Base-by-base conservation (phyloP, 2,888 invertebrate species). In the Tridacna gigas region DNA sequence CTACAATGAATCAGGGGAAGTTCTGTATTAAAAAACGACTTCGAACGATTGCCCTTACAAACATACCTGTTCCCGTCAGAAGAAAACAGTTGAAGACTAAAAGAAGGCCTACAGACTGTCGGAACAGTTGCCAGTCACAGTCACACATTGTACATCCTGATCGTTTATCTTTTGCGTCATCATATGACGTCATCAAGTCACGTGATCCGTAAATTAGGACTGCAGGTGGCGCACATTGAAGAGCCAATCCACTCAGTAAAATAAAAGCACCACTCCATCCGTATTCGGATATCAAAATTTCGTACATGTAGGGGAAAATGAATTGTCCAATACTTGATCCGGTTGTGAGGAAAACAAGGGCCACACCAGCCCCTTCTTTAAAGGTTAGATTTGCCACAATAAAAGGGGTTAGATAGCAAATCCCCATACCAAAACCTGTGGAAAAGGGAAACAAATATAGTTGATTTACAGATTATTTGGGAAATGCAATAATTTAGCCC, bases 271-370 rank as follows among this genome's bases (percentile, higher is more conserved):
- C 85, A 12, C 47, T 45, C 85, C 77, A 80, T 20, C 56, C 51
- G 37, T 80, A 86, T 22, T 77, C 51, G 1, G 48, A 18, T 61
- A 84, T 80, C 20, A 82, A 78, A 0, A 74, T 65, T 56, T 78
- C 82, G 45, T 74, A 77, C 0, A 85, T 26, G 51, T 69, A 77
- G 0, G 85, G 85, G 13, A 85, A 60, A 1, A 67, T 65, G 26
- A 82, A 82, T 48, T 85, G 85, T 15, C 85, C 85, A 18, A 85
- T 22, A 37, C 82, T 82, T 25, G 82, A 82, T 5, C 82, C 86
- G n/a, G 80, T 78, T 15, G 82, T 86, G 0, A 82, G 65, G 56
- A 77, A 80, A 2, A 86, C 82, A n/a, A 86, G 77, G 0, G 85
- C 77, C 18, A 80, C 71, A 5, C 85, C 82, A 11, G 85, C 76